Evolutionary conservation across 2,113 vertebrate genomes (phyloP).

Genomic region (Pao palembangensis): DNA sequence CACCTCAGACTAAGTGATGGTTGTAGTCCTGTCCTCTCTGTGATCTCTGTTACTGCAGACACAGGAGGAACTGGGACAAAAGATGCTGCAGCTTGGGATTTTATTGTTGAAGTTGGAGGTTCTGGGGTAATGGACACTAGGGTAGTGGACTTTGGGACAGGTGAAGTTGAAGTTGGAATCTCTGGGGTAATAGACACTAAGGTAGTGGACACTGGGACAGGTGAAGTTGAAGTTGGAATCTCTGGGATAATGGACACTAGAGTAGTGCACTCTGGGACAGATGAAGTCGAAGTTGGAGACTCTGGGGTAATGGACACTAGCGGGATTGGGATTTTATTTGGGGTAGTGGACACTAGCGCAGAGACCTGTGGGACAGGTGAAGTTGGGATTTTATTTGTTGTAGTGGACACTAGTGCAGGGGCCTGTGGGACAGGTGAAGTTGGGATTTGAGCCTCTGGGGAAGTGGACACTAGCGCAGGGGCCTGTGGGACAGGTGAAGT

Average conservation of each 20-base stretch:
- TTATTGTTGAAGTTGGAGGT: accelerated
- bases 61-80: not conserved
- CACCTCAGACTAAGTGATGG: conserved; percentile 36
- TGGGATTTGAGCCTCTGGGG: not conserved
- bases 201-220: no score
- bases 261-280: no score
- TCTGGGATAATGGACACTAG: not conserved
- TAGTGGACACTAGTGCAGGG: no score
- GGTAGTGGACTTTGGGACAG: no score
- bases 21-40: conserved; percentile 15
- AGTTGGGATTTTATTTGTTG: no score
- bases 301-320: not conserved
- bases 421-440: no score
- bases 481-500: not conserved
- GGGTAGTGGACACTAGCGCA: no score
- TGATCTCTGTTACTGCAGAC: conserved; percentile 3
- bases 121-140: not conserved
- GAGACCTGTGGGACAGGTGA: no score
- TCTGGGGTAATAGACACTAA: not conserved
- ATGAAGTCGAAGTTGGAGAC: not conserved
- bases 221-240: not conserved
- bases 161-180: not conserved
- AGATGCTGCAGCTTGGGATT: not conserved
- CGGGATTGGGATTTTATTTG: no score
- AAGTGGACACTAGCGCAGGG: not conserved